Evolutionary conservation across 2,797 vertebrate species (phyloP), one percentile per base, ranked within the genome.

Genomic region (Anolis apletophallus): DNA sequence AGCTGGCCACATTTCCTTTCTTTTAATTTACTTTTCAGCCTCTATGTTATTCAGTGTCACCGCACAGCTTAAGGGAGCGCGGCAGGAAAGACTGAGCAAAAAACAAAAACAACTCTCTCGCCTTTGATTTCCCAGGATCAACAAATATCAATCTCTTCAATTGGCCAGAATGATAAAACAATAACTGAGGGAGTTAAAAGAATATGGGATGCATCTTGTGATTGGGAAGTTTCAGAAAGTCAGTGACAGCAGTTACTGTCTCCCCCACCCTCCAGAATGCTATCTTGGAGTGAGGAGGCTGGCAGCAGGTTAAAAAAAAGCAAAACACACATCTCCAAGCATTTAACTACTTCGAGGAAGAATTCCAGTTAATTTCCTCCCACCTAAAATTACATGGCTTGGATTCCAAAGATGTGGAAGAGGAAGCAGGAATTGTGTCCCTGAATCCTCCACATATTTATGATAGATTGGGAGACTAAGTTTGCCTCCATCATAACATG

Each of bases 141-240:
- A 87, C 90, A 81, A 82, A 87, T 80, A 94, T 89, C 91, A 90
- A 87, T 91, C 88, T 91, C 79, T 88, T 91, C 67, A 68, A 36
- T 71, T 71, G 32, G 32, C 34, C 32, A 40, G 88, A 88, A 90
- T 71, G 88, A 78, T 82, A 91, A 90, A 89, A 91, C 80, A 88
- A 81, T 92, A 85, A 32, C 71, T 74, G 78, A 40, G 87, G 83
- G 40, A 88, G 83, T 92, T 94, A 88, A 88, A 92, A 87, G 10
- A 87, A 80, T 32, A 50, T 78, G 89, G 91, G 77, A 81, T 34
- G 77, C 59, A 0, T 0, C 52, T 2, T 84, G 76, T 57, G 57
- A 71, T 23, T 0, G 29, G 81, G 68, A n/a, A 92, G 59, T 34
- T 92, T 40, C 68, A 54, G 14, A 87, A 87, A 59, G n/a, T 23